phyloP scores from a whole-genome alignment of 1,140 invertebrate species.

The Drosophila pectinifera region DNA sequence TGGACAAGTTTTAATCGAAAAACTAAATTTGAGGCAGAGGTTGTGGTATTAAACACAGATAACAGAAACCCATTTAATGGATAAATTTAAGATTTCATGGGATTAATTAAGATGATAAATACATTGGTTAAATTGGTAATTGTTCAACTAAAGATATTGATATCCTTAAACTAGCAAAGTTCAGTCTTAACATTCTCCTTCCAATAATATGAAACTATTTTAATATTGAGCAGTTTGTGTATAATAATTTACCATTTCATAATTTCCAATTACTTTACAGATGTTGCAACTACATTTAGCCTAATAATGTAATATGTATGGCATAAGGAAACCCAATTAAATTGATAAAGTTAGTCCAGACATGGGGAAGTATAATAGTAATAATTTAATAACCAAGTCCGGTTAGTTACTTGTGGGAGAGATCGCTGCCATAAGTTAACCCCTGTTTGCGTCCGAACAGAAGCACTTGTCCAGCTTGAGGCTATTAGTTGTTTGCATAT shows the following conservation, averaged over 20 bases:
- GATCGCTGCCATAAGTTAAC: slow-evolving; percentile 30
- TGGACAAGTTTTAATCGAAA: slow-evolving; percentile 12
- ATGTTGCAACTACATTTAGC: background rate
- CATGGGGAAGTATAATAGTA: slow-evolving; percentile 17
- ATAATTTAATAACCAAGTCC: slow-evolving; percentile 38
- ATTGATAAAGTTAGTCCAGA: background rate
- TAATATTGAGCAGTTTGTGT: background rate
- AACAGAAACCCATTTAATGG: background rate
- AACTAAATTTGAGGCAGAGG: background rate
- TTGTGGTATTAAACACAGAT: background rate
- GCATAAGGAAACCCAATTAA: slow-evolving; percentile 18
- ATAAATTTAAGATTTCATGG: background rate
- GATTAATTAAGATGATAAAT: slow-evolving; percentile 2
- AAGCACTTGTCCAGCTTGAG: slow-evolving; percentile 5
- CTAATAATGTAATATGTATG: background rate
- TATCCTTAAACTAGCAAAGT: too few species aligned
- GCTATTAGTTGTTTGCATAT: slow-evolving; percentile 41
- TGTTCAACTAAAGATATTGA: too few species aligned
- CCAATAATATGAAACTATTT: background rate
- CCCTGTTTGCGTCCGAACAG: slow-evolving; percentile 4
- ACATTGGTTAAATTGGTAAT: too few species aligned
- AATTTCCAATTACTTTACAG: background rate
- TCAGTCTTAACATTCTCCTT: too few species aligned
- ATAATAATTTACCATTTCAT: background rate
- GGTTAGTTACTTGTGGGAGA: slow-evolving; percentile 2